A percentile compares a stretch with the other conserved stretches of the same genome.
phyloP scores from a whole-genome alignment of 2,888 invertebrate species.

The Cybosia mesomella region DNA sequence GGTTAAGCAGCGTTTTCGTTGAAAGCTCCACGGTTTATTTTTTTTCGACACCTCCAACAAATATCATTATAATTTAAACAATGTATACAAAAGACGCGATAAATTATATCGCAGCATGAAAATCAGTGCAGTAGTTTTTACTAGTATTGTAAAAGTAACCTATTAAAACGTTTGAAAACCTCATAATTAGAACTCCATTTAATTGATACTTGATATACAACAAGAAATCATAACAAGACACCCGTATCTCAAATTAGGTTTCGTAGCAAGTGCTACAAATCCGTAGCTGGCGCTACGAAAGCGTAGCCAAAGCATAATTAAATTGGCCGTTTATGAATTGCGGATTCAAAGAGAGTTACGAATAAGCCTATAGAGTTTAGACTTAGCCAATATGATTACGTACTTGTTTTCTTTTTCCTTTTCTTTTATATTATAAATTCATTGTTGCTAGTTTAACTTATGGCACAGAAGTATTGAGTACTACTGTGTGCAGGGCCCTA shows the following conservation, averaged over 20 bases:
- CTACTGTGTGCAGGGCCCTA: too few relatives aligned
- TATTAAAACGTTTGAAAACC: not conserved
- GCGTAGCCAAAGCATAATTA: constrained; percentile 47
- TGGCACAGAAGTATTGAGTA: too few relatives aligned
- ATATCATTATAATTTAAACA: too few relatives aligned
- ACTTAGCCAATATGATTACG: constrained; percentile 7
- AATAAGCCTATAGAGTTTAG: constrained; percentile 21
- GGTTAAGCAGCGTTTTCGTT: too few relatives aligned
- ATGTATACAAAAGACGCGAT: too few relatives aligned
- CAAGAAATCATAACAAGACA: constrained; percentile 42
- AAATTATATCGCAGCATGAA: too few relatives aligned
- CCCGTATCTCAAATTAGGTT: constrained; percentile 48
- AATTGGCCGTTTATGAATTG: constrained; percentile 48
- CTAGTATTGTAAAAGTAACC: too few relatives aligned
- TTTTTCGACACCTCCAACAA: too few relatives aligned
- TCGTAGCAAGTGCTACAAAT: constrained; percentile 45
- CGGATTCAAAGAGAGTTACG: constrained; percentile 29
- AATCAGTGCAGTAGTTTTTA: too few relatives aligned
- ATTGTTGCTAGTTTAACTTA: too few relatives aligned
- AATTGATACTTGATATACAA: constrained; percentile 19
- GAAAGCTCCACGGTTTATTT: too few relatives aligned
- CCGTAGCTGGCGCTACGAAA: constrained; percentile 46
- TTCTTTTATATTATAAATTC: too few relatives aligned
- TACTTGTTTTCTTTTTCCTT: not conserved
- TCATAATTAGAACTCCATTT: not conserved